These are phyloP conservation scores for Zelostemma sp. DNA, from an alignment of 1,140 invertebrate genomes.

Conservation along the genomic window DNA sequence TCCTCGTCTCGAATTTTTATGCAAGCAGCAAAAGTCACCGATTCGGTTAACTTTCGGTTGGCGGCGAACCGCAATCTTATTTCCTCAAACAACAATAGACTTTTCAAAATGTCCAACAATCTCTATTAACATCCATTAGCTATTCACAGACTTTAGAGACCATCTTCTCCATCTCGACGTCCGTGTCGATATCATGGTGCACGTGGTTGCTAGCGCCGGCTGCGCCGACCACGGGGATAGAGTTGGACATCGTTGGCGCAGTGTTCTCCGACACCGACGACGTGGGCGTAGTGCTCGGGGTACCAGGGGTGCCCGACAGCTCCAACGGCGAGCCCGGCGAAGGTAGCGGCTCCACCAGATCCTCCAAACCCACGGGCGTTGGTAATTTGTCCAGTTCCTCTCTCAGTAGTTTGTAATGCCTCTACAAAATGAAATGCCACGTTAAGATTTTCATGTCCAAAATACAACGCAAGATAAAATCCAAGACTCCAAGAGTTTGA, in stretches of 20 bases:
- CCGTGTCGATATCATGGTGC: slow-evolving; percentile 72
- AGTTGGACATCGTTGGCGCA: slow-evolving; percentile 36
- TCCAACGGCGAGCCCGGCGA: slow-evolving; percentile 64
- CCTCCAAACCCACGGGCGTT: slow-evolving; percentile 79
- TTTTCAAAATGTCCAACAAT: slow-evolving; percentile 71
- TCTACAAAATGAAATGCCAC: slow-evolving; percentile 64
- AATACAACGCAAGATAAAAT: no score
- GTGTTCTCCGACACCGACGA: slow-evolving; percentile 37
- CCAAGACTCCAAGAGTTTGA: no score
- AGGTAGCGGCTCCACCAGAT: slow-evolving; percentile 75
- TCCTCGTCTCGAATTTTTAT: slow-evolving; percentile 14
- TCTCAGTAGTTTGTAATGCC: slow-evolving; percentile 83
- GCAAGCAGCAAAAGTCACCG: slow-evolving; percentile 19
- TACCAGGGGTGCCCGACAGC: slow-evolving; percentile 54
- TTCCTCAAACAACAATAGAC: slow-evolving; percentile 67
- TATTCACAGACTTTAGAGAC: slow-evolving; percentile 79
- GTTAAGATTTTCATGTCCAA: slow-evolving; percentile 7
- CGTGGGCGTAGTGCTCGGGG: slow-evolving; percentile 58
- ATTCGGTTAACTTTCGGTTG: slow-evolving; percentile 5
- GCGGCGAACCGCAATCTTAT: slow-evolving; percentile 1
- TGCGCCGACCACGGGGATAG: slow-evolving; percentile 39
- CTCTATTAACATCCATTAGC: slow-evolving; percentile 64
- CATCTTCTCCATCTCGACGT: slow-evolving; percentile 82
- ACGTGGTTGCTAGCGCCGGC: slow-evolving; percentile 62
- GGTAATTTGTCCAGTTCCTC: slow-evolving; percentile 85